A percentile compares a stretch with the other conserved stretches of the same genome.
These are phyloP conservation scores for Zaprionus ornatus DNA, from an alignment of 1,140 invertebrate species.

Conservation along the genomic window DNA sequence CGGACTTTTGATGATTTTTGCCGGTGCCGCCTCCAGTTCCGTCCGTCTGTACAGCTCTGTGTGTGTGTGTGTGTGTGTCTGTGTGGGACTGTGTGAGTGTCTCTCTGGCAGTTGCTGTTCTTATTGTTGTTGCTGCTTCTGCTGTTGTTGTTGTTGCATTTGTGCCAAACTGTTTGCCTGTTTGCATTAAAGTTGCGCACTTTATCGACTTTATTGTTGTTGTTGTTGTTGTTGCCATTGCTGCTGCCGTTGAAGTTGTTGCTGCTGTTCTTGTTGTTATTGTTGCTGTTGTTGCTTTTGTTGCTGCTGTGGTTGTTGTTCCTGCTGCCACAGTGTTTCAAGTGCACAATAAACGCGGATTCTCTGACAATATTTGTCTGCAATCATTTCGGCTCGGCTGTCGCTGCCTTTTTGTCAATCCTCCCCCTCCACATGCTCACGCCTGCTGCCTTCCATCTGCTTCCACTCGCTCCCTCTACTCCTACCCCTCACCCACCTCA, in stretches of 20 bases:
- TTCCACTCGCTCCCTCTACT: neutral
- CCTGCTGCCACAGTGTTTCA: constrained; percentile 42
- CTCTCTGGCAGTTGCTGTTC: neutral
- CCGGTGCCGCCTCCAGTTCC: constrained; percentile 33
- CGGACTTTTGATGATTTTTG: constrained; percentile 58
- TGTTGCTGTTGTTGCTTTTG: constrained; percentile 3
- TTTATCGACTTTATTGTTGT: constrained; percentile 22
- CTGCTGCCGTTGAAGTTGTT: constrained; percentile 1
- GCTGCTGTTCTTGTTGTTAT: constrained; percentile 10
- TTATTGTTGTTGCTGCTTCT: neutral
- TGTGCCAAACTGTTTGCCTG: constrained; percentile 49
- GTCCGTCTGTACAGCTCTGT: neutral
- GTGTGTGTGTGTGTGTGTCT: neutral
- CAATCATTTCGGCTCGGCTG: constrained; percentile 75
- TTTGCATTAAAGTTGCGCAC: constrained; percentile 70
- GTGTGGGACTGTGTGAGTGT: constrained; percentile 15
- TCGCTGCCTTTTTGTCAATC: constrained; percentile 30
- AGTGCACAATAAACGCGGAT: constrained; percentile 78
- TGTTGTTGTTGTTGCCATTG: constrained; percentile 2
- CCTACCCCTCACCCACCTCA: neutral
- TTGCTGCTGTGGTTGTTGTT: constrained; percentile 5
- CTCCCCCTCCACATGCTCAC: constrained; percentile 15
- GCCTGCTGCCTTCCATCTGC: neutral
- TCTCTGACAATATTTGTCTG: constrained; percentile 77
- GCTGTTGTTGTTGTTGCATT: constrained; percentile 16